phyloP scores from a whole-genome alignment of 92 coral and sea anemone species.

The Actinernus sp. region DNA sequence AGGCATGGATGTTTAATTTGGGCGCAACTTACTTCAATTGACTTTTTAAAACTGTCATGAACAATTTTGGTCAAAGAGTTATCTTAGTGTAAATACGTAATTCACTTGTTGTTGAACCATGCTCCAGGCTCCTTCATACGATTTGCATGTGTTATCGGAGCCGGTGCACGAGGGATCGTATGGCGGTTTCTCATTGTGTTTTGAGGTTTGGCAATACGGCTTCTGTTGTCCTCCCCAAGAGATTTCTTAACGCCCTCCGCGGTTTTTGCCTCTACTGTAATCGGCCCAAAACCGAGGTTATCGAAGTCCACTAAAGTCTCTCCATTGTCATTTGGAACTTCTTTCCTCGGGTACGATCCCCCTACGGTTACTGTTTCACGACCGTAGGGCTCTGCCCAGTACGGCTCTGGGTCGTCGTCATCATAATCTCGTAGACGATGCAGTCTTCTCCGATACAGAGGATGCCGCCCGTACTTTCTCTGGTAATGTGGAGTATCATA shows the following conservation, averaged over 20 bases:
- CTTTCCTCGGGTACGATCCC: slow-evolving; percentile 77
- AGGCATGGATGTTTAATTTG: no score
- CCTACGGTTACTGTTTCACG: slow-evolving; percentile 64
- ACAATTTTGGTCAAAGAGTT: no score
- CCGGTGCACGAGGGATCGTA: no score
- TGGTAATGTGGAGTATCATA: slow-evolving; percentile 24
- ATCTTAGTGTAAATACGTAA: no score
- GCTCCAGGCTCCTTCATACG: no score
- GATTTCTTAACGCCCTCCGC: slow-evolving; percentile 75
- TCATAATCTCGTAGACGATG: slow-evolving; percentile 51
- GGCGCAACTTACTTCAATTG: no score
- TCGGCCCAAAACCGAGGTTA: slow-evolving; percentile 95
- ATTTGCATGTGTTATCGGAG: no score
- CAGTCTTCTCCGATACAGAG: slow-evolving; percentile 76
- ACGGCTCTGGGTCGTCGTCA: slow-evolving; percentile 16
- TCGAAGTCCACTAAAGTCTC: slow-evolving; percentile 77
- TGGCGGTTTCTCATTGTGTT: not conserved
- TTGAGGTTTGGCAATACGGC: slow-evolving; percentile 41
- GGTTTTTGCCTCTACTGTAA: slow-evolving; percentile 97
- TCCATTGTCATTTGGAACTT: slow-evolving; percentile 56
- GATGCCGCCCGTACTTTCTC: slow-evolving; percentile 45
- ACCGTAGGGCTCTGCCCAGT: slow-evolving; percentile 33
- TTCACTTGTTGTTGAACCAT: no score
- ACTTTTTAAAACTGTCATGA: no score
- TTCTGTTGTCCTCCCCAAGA: slow-evolving; percentile 61